These are phyloP conservation scores for Drosophila kohkoa DNA, from an alignment of 1,140 invertebrate species.

Conservation along the genomic window DNA sequence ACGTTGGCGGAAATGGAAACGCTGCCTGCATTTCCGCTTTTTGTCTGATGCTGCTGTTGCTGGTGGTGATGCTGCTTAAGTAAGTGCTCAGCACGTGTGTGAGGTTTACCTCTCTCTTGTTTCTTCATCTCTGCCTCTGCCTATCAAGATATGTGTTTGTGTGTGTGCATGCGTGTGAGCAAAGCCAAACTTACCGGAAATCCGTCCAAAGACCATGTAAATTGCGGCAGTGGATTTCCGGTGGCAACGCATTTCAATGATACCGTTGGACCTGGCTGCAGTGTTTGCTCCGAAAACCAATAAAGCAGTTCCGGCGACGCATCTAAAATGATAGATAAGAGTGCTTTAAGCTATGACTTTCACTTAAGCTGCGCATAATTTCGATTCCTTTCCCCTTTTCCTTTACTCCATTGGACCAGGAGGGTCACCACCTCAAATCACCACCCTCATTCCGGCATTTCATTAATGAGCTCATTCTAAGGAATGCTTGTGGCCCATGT, in stretches of 20 bases:
- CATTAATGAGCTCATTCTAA: constrained; percentile 27
- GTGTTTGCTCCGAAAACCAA: constrained; percentile 95
- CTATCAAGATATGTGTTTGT: constrained; percentile 16
- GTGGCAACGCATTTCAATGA: constrained; percentile 96
- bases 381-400: not conserved
- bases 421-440: not conserved
- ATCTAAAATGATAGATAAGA: constrained; percentile 86
- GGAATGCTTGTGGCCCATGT: not conserved
- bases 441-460: not conserved
- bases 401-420: not conserved
- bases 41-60: not conserved
- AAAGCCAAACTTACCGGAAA: constrained; percentile 88
- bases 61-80: constrained; percentile 30
- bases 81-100: constrained; percentile 49
- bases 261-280: constrained; percentile 94
- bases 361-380: constrained; percentile 7
- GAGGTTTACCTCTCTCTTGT: constrained; percentile 8
- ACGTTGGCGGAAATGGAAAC: constrained; percentile 65
- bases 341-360: constrained; percentile 26
- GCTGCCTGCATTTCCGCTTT: constrained; percentile 69
- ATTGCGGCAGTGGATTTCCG: constrained; percentile 95
- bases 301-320: constrained; percentile 93
- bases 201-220: constrained; percentile 94
- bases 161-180: constrained; percentile 21
- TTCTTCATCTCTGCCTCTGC: not conserved